These are phyloP conservation scores for Oreochromis spilurus DNA, from an alignment of 2,113 vertebrate species.

Conservation along the genomic window DNA sequence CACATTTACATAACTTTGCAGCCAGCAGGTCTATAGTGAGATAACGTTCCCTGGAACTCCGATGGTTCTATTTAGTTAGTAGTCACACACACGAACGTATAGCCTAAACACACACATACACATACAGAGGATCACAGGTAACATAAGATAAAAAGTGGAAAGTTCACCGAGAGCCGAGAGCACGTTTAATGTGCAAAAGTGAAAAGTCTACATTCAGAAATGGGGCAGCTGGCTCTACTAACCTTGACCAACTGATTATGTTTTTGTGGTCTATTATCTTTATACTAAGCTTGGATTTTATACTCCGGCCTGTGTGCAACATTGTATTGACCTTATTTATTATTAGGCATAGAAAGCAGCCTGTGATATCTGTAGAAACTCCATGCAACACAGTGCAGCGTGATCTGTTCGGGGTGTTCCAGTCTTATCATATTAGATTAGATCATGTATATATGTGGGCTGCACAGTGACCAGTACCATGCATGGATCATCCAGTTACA, in stretches of 20 bases:
- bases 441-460: background rate
- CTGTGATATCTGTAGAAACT: background rate
- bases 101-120: background rate
- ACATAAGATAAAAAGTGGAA: constrained; percentile 60
- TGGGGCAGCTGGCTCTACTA: constrained; percentile 31
- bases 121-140: constrained; percentile 36
- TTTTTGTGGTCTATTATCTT: background rate
- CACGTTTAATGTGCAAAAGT: constrained; percentile 25
- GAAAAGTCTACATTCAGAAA: constrained; percentile 23
- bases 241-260: background rate
- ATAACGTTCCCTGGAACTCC: constrained; percentile 62
- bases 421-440: background rate
- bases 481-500: background rate
- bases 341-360: background rate
- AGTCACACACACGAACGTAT: background rate
- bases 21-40: constrained; percentile 26
- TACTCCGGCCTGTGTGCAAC: background rate
- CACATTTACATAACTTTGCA: constrained; percentile 68
- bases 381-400: background rate
- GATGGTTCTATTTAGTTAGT: constrained; percentile 56
- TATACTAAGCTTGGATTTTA: background rate
- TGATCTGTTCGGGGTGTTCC: background rate
- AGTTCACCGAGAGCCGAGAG: constrained; percentile 57
- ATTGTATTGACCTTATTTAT: background rate
- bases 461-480: background rate